Evolutionary conservation across 2,113 vertebrate species (phyloP).

Genomic region (Lasiurus borealis): DNA sequence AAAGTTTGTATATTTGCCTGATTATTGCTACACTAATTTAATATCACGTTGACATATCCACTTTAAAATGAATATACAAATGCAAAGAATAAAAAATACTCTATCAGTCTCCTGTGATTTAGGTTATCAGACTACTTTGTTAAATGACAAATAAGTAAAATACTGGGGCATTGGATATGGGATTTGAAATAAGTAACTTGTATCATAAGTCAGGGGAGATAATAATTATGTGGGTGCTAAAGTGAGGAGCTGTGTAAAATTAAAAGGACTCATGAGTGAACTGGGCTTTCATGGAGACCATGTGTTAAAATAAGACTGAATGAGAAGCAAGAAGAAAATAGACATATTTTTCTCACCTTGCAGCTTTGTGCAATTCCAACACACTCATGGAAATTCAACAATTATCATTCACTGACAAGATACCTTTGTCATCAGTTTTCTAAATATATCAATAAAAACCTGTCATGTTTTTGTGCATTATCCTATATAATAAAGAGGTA

Average conservation of each 20-base stretch:
- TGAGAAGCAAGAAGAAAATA: not conserved
- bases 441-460: slow-evolving; percentile 67
- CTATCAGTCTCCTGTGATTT: not conserved
- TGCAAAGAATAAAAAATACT: not conserved
- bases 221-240: fast-evolving
- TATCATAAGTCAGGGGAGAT: not conserved
- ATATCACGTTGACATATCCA: not conserved
- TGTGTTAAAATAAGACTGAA: not conserved
- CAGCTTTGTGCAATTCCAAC: not conserved
- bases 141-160: not conserved
- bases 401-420: slow-evolving; percentile 62
- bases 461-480: slow-evolving; percentile 73
- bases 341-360: not conserved
- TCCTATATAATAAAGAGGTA: too few species aligned
- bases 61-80: not conserved
- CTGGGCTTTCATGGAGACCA: not conserved
- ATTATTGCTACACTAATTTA: not conserved
- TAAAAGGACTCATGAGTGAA: not conserved
- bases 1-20: not conserved
- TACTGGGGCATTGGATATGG: not conserved
- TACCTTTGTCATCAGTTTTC: slow-evolving; percentile 70
- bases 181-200: not conserved
- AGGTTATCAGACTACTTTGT: not conserved
- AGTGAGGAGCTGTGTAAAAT: not conserved
- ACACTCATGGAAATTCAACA: not conserved